Evolutionary conservation across 1,140 invertebrate species (phyloP), one percentile per base, ranked within the genome.

Genomic region (Orius laevigatus): DNA sequence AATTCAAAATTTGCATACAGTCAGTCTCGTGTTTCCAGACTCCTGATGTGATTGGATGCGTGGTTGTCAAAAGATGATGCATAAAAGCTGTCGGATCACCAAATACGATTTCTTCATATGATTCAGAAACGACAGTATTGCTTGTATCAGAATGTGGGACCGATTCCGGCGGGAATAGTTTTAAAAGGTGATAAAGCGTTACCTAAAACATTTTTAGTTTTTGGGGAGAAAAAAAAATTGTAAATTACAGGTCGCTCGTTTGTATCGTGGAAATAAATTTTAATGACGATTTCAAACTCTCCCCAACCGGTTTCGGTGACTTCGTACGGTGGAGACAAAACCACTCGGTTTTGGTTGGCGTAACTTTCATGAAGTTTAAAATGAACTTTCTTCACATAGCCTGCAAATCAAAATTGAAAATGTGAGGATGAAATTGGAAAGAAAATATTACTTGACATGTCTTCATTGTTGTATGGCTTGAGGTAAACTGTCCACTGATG

Each of bases 261-360:
- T 5, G 88, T 84, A 72, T 99, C 96, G 60, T 90, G 79, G 60
- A 98, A 98, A 66, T 91, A 93, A 48, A 99, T 90, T 65, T 98
- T 97, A 15, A 98, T 97, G 19, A 91, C 83, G 56, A 98, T 86
- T 68, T 98, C 96, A 69, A 99, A 99, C 69, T 99, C 96, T 58
- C 96, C 96, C 95, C 96, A 99, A 1, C 95, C 96, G 44, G 95
- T 98, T 69, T 99, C 96, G 0, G 83, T 91, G 0, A 99, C 76
- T 72, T 98, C 92, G 64, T 95, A 99, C 0, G 95, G 95, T 2
- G 92, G 91, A 63, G 93, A 92, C 0, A 82, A 83, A 0, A 96
- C 70, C 54, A 96, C 81, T 61, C 94, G 71, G 62, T 91, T 95
- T 5, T 83, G 84, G 67, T 96, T 97, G 1, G 86, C 76, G 63